phyloP scores from a whole-genome alignment of 2,797 vertebrate species.

The Poecile montanus region DNA sequence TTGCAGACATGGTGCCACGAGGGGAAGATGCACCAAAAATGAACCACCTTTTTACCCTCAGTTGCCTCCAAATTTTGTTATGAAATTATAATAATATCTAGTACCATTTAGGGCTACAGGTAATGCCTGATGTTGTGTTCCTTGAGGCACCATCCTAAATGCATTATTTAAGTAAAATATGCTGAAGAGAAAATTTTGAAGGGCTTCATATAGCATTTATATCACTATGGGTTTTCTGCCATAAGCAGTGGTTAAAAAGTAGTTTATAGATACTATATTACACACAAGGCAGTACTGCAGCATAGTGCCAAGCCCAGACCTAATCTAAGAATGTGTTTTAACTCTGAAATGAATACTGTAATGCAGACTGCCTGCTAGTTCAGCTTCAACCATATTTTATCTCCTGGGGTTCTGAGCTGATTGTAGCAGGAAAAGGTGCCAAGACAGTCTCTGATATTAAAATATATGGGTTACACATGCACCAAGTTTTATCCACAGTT shows the following conservation, averaged over 20 bases:
- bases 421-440: slow-evolving; percentile 55
- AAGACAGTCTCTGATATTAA: slow-evolving; percentile 32
- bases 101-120: not conserved
- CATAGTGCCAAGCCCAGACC: slow-evolving; percentile 12
- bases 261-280: slow-evolving; percentile 31
- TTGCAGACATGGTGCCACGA: not conserved
- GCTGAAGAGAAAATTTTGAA: not conserved
- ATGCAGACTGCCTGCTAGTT: slow-evolving; percentile 38
- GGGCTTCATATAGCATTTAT: not conserved
- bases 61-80: not conserved
- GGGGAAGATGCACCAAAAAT: not conserved
- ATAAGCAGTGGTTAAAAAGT: slow-evolving; percentile 20
- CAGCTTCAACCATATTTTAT: slow-evolving; percentile 44
- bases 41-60: not conserved
- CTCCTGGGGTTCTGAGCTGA: slow-evolving; percentile 34
- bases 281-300: not conserved
- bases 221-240: not conserved
- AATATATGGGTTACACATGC: slow-evolving; percentile 60
- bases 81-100: not conserved
- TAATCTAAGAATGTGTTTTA: slow-evolving; percentile 49
- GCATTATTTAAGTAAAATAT: not conserved
- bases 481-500: slow-evolving; percentile 12
- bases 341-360: slow-evolving; percentile 42
- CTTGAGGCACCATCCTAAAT: not conserved
- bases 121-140: not conserved